These are phyloP conservation scores for Gadopsis marmoratus DNA, from an alignment of 2,797 vertebrate genomes.

Conservation along the genomic window DNA sequence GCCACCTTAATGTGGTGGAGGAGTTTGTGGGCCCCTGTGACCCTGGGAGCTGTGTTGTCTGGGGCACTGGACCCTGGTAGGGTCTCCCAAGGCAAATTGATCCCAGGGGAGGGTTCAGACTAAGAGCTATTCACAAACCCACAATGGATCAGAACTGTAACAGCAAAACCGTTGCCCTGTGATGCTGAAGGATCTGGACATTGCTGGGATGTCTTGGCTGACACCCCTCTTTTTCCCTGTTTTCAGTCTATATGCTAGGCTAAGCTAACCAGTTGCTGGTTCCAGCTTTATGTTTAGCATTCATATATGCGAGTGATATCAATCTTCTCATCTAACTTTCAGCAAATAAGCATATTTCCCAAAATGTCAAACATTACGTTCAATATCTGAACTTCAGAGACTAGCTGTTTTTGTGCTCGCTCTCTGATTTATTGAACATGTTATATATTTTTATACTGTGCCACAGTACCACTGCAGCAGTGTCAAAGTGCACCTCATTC, in stretches of 20 bases:
- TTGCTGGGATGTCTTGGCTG: too few species aligned
- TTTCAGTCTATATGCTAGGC: not conserved
- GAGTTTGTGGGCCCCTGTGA: too few species aligned
- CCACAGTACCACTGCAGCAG: conserved; percentile 29
- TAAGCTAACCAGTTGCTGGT: not conserved
- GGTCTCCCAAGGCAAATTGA: too few species aligned
- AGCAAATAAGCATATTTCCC: not conserved
- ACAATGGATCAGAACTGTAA: too few species aligned
- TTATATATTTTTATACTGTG: conserved; percentile 25
- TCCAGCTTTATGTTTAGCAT: not conserved
- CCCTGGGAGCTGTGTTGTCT: too few species aligned
- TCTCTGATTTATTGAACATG: conserved; percentile 38
- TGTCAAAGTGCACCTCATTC: conserved; percentile 50
- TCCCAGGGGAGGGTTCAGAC: too few species aligned
- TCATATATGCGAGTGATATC: not conserved
- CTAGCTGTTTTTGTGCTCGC: conserved; percentile 21
- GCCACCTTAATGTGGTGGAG: too few species aligned
- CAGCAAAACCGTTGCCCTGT: too few species aligned
- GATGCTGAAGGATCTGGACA: too few species aligned
- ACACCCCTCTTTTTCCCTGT: too few species aligned
- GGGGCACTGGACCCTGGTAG: too few species aligned
- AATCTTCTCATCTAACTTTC: not conserved
- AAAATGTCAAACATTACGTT: not conserved
- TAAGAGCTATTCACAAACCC: too few species aligned
- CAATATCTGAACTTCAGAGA: conserved; percentile 16